Base-by-base conservation (phyloP, 2,797 vertebrate species). In the Gobionotothen gibberifrons region DNA sequence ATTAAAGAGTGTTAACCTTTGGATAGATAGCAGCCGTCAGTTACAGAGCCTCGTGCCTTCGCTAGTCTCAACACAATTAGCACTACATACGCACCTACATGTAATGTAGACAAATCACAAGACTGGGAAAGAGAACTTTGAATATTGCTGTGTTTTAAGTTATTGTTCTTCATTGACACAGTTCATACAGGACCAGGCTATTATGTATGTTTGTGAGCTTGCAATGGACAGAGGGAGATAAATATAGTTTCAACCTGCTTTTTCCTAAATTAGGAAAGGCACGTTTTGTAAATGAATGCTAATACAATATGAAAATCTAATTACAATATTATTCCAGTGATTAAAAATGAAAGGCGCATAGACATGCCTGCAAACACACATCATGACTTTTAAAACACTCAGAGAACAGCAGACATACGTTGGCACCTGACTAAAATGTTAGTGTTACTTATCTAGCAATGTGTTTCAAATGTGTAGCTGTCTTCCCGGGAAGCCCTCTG, bases 1-100 rank as follows among this genome's bases (percentile, higher is more conserved):
- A 93, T 93, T 92, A 92, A 92, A 88, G 77, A 78, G 88, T 92
- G 90, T 89, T 85, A 93, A 89, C 77, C 51, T 81, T 67, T 59
- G 53, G 70, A 81, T 59, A 60, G 76, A 89, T 76, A 72, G 51
- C 51, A 79, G 68, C 76, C 32, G 47, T 83, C 78, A 66, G 74
- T 83, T 56, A 60, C 56, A 12, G 21, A 76, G 71, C 75, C 62
- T 59, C 61, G 76, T 74, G 72, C 59, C 53, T 82, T 80, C 55
- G 75, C 85, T 77, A 76, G 87, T 86, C 88, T 91, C 88, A 87
- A 89, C 83, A 85, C 89, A 90, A 90, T 91, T 87, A 90, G 79
- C 86, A 89, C 83, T 65, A 75, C 22, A 44, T 65, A 69, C 59
- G 62, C 29, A n/a, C n/a, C 52, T 52, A 26, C n/a, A 26, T 26